Evolutionary conservation across 2,797 vertebrate genomes (phyloP).

Genomic region (Chromobotia macracanthus): DNA sequence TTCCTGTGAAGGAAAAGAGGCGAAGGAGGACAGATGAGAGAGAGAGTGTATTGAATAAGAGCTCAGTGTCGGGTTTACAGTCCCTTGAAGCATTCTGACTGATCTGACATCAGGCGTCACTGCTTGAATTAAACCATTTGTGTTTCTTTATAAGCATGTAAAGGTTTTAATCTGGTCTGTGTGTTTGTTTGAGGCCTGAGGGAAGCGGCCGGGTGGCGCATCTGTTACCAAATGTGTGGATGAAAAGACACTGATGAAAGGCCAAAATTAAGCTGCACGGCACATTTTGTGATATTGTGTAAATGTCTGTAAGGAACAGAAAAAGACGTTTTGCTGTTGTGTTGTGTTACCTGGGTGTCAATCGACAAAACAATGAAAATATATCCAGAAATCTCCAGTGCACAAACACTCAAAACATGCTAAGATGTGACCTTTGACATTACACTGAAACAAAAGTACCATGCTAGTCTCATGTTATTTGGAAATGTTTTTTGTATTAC

Average conservation of each 20-base stretch:
- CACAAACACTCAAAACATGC: no score
- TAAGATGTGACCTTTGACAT: no score
- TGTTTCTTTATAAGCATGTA: no score
- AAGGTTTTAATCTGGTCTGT: background rate
- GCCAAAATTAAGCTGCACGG: no score
- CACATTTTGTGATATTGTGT: no score
- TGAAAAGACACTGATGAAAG: background rate
- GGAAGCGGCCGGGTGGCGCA: background rate
- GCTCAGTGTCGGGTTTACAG: slow-evolving; percentile 28
- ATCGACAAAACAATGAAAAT: no score
- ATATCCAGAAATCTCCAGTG: no score
- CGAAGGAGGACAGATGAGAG: background rate
- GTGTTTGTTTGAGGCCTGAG: slow-evolving; percentile 31
- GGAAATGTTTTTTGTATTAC: no score
- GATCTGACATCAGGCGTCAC: slow-evolving; percentile 19
- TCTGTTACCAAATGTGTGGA: background rate
- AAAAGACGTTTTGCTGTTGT: no score
- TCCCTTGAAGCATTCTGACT: slow-evolving; percentile 15
- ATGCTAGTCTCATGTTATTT: no score
- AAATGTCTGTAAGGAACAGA: background rate
- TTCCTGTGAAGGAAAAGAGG: slow-evolving; percentile 47
- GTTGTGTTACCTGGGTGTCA: no score
- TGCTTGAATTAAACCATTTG: slow-evolving; percentile 35
- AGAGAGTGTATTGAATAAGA: slow-evolving; percentile 25
- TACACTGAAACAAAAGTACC: no score